Evolutionary conservation across 2,888 invertebrate species (phyloP).

Genomic region (Platycnemis pennipes): DNA sequence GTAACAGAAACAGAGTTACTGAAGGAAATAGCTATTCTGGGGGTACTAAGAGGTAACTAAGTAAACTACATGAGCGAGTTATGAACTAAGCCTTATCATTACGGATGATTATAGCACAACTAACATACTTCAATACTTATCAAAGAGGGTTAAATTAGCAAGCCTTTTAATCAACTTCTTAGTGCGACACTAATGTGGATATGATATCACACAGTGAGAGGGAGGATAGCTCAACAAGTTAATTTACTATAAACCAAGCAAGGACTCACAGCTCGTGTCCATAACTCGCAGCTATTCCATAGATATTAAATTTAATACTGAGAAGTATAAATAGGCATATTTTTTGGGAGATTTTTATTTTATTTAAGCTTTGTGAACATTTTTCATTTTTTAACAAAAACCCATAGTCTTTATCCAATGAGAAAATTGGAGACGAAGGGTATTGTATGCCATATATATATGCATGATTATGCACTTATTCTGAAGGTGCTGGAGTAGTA

Average conservation of each 20-base stretch:
- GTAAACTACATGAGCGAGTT: constrained; percentile 58
- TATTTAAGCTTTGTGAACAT: too few relatives aligned
- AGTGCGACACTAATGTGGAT: constrained; percentile 43
- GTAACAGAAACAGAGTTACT: constrained; percentile 63
- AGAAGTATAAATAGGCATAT: background rate
- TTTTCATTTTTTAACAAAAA: too few relatives aligned
- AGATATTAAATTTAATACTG: background rate
- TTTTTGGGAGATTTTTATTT: background rate
- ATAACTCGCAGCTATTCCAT: constrained; percentile 54
- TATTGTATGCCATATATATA: too few relatives aligned
- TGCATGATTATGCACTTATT: background rate
- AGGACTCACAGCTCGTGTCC: constrained; percentile 51
- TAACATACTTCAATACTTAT: constrained; percentile 55
- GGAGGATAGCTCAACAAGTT: constrained; percentile 9
- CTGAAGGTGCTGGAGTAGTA: too few relatives aligned
- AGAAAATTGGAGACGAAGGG: background rate
- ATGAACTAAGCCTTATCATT: constrained; percentile 65
- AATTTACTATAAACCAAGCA: constrained; percentile 32
- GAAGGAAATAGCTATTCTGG: constrained; percentile 56
- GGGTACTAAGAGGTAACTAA: constrained; percentile 53
- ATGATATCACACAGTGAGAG: constrained; percentile 12
- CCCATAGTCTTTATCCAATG: background rate
- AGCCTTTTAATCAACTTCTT: constrained; percentile 51
- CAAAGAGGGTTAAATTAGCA: constrained; percentile 44
- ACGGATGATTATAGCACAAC: constrained; percentile 52